phyloP scores from a whole-genome alignment of 2,797 vertebrate species.

The Thaleichthys pacificus region DNA sequence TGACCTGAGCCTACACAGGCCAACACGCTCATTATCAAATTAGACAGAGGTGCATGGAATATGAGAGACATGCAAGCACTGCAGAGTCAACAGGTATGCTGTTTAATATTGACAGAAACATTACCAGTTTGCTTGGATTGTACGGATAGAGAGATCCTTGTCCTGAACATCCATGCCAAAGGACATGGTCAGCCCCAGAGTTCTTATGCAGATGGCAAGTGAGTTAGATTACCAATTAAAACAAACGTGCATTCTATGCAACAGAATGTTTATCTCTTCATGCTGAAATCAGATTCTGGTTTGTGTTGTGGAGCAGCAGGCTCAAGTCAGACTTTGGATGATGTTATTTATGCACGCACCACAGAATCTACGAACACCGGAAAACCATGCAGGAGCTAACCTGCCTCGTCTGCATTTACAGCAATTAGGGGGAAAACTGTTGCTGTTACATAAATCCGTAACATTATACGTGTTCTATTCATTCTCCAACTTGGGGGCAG shows the following conservation, averaged over 20 bases:
- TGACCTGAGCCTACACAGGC: constrained; percentile 63
- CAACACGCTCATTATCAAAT: constrained; percentile 69
- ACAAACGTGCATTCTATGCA: constrained; percentile 31
- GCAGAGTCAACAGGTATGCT: not conserved
- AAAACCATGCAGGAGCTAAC: constrained; percentile 17
- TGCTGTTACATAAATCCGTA: not conserved
- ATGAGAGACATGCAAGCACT: constrained; percentile 44
- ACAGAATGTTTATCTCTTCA: constrained; percentile 24
- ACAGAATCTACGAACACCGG: not conserved
- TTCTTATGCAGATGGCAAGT: constrained; percentile 12
- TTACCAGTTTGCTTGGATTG: not conserved
- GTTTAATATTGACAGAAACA: not conserved
- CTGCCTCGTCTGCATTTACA: not conserved
- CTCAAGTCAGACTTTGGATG: not conserved
- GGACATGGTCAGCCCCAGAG: constrained; percentile 34
- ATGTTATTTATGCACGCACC: constrained; percentile 9
- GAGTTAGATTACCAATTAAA: constrained; percentile 19
- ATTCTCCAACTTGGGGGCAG: not conserved
- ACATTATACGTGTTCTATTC: not conserved
- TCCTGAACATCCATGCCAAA: constrained; percentile 25
- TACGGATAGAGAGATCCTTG: not conserved
- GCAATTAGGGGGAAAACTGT: not conserved
- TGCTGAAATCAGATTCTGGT: constrained; percentile 42
- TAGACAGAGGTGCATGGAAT: constrained; percentile 59
- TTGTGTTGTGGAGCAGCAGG: constrained; percentile 10